These are phyloP conservation scores for Heteromurus nitidus DNA, from an alignment of 2,888 invertebrate genomes.

Conservation along the genomic window DNA sequence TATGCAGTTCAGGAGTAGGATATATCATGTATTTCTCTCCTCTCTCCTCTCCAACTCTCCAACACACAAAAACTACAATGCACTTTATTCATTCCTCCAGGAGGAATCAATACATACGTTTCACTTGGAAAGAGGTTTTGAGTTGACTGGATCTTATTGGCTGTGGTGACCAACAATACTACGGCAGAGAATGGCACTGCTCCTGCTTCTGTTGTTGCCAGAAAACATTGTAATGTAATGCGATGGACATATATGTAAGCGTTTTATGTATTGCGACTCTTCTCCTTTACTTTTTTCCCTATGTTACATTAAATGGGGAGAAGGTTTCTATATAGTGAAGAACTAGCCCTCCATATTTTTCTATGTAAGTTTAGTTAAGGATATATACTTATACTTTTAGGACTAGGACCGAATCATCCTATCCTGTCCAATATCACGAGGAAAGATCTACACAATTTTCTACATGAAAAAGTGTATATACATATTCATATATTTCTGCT, in stretches of 20 bases:
- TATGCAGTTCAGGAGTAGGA: background rate
- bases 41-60: too few relatives aligned
- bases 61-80: too few relatives aligned
- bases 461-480: too few relatives aligned
- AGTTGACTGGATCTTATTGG: constrained; percentile 58
- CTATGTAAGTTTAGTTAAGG: too few relatives aligned
- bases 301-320: background rate
- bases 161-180: constrained; percentile 49
- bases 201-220: constrained; percentile 41
- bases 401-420: too few relatives aligned
- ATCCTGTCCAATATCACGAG: too few relatives aligned
- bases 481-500: too few relatives aligned
- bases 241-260: constrained; percentile 22
- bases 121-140: constrained; percentile 62
- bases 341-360: constrained; percentile 34
- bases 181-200: constrained; percentile 50
- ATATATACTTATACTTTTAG: background rate
- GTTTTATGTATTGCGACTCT: background rate
- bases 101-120: constrained; percentile 62
- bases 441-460: too few relatives aligned
- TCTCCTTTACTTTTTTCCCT: constrained; percentile 30
- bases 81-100: constrained; percentile 40
- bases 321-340: too few relatives aligned
- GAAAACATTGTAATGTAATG: constrained; percentile 48
- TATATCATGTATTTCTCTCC: background rate